Evolutionary conservation across 30 jellyfish, hydroid and myxozoan genomes (phyloP), one percentile per base, ranked within the genome.

Genomic region (Cassiopea xamachana): DNA sequence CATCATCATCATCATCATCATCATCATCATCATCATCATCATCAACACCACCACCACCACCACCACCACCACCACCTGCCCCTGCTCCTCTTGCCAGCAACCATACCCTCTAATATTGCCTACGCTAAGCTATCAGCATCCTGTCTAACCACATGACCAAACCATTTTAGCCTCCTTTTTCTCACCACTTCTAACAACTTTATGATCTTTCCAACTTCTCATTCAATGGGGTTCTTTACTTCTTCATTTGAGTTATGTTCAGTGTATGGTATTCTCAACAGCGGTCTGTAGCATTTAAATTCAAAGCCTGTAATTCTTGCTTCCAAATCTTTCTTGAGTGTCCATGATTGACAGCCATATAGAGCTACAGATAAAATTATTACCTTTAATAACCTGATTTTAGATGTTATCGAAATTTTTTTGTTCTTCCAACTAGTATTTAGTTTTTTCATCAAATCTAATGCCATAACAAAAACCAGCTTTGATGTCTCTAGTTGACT

Each of bases 11-110:
- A 27, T 27, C 39, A 27, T 27, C 39, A 27, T 27, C 39, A 27
- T 27, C 39, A 27, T 27, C 39, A 27, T 27, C 39, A 27, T 27
- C 39, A 27, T 27, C 39, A 27, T 27, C 39, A 27, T 27, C 39
- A 27, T 27, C 39, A 27, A 0, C 39, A 27, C 0, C 39, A 27
- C 0, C 39, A 27, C 39, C 39, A 27, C 39, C 39, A 27, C 39
- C 39, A 27, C 39, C 39, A 27, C 39, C 39, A 27, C 4, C 61
- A 27, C 39, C 39, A 27, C 39, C 64, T 55, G 12, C 12, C 64
- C 48, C 45, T 69, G 46, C 79, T 6, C 17, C 79, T 69, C 17
- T 69, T 69, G 14, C 79, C 79, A n/a, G 12, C 79, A n/a, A 69
- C 79, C 79, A 69, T 55, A 8, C 79, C 79, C 45, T 69, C 79